Percentiles rank a stretch among this genome's conserved stretches.
Evolutionary conservation across 2,888 invertebrate species (phyloP).

Genomic region (Tricholauxania praeusta): DNA sequence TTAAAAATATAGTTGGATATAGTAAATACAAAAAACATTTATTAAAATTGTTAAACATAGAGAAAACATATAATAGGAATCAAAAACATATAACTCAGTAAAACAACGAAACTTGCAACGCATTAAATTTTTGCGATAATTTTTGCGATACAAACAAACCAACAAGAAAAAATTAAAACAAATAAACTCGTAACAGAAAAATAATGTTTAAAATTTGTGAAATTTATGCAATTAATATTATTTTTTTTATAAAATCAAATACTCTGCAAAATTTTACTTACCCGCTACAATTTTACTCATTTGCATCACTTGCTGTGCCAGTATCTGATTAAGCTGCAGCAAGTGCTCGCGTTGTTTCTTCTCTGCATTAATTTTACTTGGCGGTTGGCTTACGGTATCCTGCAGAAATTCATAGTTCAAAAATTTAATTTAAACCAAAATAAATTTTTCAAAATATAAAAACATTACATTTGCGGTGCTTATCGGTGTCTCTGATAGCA

Average conservation of each 20-base stretch:
- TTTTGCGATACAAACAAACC: not conserved
- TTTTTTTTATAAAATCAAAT: conserved; percentile 23
- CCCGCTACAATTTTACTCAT: conserved; percentile 96
- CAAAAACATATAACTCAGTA: conserved; percentile 11
- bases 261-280: conserved; percentile 69
- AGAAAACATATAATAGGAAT: conserved; percentile 13
- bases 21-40: not conserved
- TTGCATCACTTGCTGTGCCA: conserved; percentile 94
- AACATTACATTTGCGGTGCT: conserved; percentile 65
- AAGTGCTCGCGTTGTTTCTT: conserved; percentile 90
- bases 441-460: not conserved
- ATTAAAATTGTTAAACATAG: conserved; percentile 16
- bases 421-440: not conserved
- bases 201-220: conserved; percentile 33
- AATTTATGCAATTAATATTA: conserved; percentile 45
- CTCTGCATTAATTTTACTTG: conserved; percentile 84
- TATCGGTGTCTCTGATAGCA: conserved; percentile 80
- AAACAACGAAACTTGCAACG: conserved; percentile 5
- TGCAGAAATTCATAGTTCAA: conserved; percentile 31
- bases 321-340: conserved; percentile 89
- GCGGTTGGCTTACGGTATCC: conserved; percentile 69
- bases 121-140: conserved; percentile 4
- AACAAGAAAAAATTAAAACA: conserved; percentile 31
- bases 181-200: conserved; percentile 36
- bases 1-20: not conserved